A percentile compares a stretch with the other conserved stretches of the same genome.
These are phyloP conservation scores for Aegithalos caudatus DNA, from an alignment of 2,113 vertebrate species.

Conservation along the genomic window DNA sequence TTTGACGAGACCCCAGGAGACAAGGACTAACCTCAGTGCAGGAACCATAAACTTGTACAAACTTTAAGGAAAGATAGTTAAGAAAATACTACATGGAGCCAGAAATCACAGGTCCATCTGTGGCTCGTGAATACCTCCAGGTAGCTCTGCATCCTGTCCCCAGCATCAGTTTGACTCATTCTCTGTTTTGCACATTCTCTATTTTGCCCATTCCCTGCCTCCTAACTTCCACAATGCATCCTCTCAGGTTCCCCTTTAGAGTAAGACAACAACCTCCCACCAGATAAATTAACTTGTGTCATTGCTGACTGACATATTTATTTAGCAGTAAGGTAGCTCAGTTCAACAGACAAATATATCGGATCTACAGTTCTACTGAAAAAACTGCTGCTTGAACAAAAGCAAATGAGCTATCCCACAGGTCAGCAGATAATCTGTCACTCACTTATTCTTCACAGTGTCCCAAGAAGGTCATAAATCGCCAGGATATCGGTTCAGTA, in stretches of 20 bases:
- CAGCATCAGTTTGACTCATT: background rate
- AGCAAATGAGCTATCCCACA: background rate
- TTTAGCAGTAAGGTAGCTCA: background rate
- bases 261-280: background rate
- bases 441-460: slow-evolving; percentile 5
- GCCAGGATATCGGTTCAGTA: background rate
- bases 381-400: slow-evolving; percentile 35
- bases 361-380: background rate
- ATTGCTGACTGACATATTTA: slow-evolving; percentile 1
- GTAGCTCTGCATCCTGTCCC: background rate
- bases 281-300: background rate
- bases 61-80: background rate
- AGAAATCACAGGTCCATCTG: background rate
- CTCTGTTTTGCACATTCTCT: background rate
- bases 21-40: background rate
- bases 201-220: background rate
- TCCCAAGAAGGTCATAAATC: slow-evolving; percentile 24
- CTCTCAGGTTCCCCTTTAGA: background rate
- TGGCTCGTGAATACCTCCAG: background rate
- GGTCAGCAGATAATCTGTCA: slow-evolving; percentile 34
- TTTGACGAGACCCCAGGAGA: background rate
- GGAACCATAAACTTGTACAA: background rate
- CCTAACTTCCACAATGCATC: background rate
- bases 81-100: background rate
- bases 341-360: background rate